Conservation (phyloP, 2,797 vertebrate genomes). For the Clarias pachynema region DNA sequence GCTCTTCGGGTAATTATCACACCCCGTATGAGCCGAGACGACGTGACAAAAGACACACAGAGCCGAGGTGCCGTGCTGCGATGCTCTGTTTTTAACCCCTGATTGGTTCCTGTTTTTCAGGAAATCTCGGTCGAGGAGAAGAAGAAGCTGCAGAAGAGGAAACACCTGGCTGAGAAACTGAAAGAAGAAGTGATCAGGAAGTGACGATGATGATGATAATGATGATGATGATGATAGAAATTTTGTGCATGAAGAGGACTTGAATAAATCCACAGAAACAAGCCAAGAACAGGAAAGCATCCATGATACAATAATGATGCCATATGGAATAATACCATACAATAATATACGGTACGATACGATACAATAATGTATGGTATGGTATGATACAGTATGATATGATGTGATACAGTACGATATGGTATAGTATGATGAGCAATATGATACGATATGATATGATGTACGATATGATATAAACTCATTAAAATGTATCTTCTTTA, state of each 20-base stretch:
- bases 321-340: neutral
- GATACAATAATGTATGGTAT: neutral
- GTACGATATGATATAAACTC: conserved; percentile 44
- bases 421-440: neutral
- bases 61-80: too few relatives aligned
- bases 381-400: too few relatives aligned
- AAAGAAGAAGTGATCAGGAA: conserved; percentile 98
- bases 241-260: neutral
- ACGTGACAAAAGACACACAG: neutral
- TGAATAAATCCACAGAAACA: neutral
- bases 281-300: neutral
- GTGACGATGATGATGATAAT: conserved; percentile 53
- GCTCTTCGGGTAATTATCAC: neutral
- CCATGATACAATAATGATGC: neutral
- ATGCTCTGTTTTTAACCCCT: neutral
- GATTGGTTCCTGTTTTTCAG: conserved; percentile 63
- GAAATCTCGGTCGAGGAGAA: conserved; percentile 89
- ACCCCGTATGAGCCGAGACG: neutral
- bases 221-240: neutral
- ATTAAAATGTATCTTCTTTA: conserved; percentile 59
- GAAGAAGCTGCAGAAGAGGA: conserved; percentile 90
- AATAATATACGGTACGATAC: neutral
- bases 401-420: neutral
- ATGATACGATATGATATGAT: neutral
- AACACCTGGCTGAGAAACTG: conserved; percentile 93